Conservation (phyloP, 30 jellyfish, hydroid and myxozoan genomes). For the Mastigias papua region DNA sequence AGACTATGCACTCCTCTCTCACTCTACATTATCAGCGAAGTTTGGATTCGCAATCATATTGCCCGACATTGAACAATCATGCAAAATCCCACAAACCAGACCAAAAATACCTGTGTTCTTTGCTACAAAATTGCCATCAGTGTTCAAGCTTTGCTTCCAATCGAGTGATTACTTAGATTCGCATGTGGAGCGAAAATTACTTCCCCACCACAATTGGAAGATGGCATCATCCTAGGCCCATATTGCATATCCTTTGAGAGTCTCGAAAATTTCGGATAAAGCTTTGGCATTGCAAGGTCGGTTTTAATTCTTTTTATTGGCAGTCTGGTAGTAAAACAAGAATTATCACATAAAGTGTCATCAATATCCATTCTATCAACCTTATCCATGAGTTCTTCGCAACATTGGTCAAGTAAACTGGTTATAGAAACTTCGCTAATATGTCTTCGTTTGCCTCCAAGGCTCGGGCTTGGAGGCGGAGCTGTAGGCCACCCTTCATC, state of each 20-base stretch:
- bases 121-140: background rate
- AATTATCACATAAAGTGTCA: constrained; percentile 10
- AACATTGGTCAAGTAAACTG: constrained; percentile 68
- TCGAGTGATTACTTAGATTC: constrained; percentile 24
- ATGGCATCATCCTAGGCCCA: constrained; percentile 69
- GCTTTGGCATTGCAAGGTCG: constrained; percentile 37
- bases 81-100: background rate
- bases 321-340: constrained; percentile 18
- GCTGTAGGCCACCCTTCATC: constrained; percentile 83
- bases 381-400: constrained; percentile 74
- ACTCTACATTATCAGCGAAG: too few species aligned
- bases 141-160: constrained; percentile 59
- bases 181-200: constrained; percentile 20
- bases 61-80: background rate
- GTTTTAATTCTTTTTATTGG: constrained; percentile 66
- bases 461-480: constrained; percentile 91
- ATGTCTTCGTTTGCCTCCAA: constrained; percentile 77
- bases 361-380: constrained; percentile 69
- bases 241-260: constrained; percentile 23
- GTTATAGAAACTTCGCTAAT: constrained; percentile 51
- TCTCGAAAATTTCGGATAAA: constrained; percentile 27
- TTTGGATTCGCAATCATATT: background rate
- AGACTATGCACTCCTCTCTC: too few species aligned
- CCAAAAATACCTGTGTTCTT: background rate
- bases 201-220: constrained; percentile 40